Evolutionary conservation across 2,888 invertebrate species (phyloP), one percentile per base, ranked within the genome.

Genomic region (Morinoia aosen): DNA sequence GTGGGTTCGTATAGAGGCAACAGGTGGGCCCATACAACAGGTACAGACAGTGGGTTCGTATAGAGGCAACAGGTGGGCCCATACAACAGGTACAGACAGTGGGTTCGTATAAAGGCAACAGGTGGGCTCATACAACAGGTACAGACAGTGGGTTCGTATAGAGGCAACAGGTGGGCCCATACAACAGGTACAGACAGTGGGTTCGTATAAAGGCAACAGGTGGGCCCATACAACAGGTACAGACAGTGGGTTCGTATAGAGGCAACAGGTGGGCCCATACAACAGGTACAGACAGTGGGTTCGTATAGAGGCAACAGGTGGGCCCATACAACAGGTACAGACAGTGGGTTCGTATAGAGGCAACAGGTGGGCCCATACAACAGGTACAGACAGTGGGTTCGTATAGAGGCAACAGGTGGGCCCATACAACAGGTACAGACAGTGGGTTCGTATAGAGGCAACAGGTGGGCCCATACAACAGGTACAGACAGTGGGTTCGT

Each of bases 401-500:
- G 25, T 76, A 33, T 33, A 16, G 19, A 76, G 76, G 2, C 76
- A 76, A 76, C 76, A 76, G 76, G 76, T 33, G 76, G 76, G 8
- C 1, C 8, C 61, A 61, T 61, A 61, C 61, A 16, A 33, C n/a
- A n/a, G 25, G 76, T 33, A 3, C 76, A 76, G 76, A n/a, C n/a
- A n/a, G 76, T 76, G 25, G 33, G 76, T 76, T 76, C 76, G 25
- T 76, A 14, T 33, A 76, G 76, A 76, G 76, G 2, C 76, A 76
- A 76, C 76, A 76, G 76, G 8, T 76, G 19, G 25, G 19, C 25
- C 3, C 25, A 76, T 33, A 61, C 61, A 61, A 61, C 61, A 61
- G 61, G 19, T 61, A n/a, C n/a, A n/a, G 19, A 96, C 88, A 95
- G 96, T 94, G 96, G 96, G 90, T 96, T 95, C 88, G 64, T 95